These are phyloP conservation scores for Euwallacea similis DNA, from an alignment of 1,140 invertebrate genomes.

Conservation along the genomic window DNA sequence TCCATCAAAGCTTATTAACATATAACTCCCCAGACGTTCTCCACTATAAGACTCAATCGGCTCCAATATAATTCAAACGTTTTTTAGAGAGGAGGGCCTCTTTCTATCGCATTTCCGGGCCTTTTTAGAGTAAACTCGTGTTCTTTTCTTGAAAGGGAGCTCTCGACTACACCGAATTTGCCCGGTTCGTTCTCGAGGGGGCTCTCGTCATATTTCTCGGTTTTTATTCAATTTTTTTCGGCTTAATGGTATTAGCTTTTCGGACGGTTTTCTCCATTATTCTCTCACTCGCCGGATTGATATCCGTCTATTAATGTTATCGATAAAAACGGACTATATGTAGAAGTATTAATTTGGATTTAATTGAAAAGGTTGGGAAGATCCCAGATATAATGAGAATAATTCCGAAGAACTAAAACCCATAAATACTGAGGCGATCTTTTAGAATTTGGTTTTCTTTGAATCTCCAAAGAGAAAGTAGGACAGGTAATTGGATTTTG, in stretches of 20 bases:
- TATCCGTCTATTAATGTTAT: too few relatives aligned
- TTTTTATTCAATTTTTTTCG: conserved; percentile 34
- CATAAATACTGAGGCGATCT: too few relatives aligned
- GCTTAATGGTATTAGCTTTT: conserved; percentile 30
- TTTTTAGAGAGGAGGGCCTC: conserved; percentile 8
- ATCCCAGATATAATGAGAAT: too few relatives aligned
- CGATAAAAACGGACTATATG: too few relatives aligned
- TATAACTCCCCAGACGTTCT: not conserved
- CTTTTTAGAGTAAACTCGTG: conserved; percentile 26
- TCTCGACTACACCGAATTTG: conserved; percentile 13
- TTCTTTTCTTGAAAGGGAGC: conserved; percentile 20
- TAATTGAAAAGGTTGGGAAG: too few relatives aligned
- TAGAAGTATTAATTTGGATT: too few relatives aligned
- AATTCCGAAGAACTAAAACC: too few relatives aligned
- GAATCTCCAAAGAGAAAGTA: too few relatives aligned
- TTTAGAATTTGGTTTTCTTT: too few relatives aligned
- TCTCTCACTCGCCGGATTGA: conserved; percentile 2
- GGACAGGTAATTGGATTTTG: too few relatives aligned
- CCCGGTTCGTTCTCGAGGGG: not conserved
- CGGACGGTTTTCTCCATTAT: conserved; percentile 13
- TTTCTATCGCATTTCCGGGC: conserved; percentile 20
- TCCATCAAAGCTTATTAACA: conserved; percentile 4
- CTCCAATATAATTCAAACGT: conserved; percentile 21
- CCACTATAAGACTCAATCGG: conserved; percentile 13
- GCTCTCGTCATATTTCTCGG: conserved; percentile 28